phyloP scores from a whole-genome alignment of 2,113 vertebrate species.

The Isichthys henryi region DNA sequence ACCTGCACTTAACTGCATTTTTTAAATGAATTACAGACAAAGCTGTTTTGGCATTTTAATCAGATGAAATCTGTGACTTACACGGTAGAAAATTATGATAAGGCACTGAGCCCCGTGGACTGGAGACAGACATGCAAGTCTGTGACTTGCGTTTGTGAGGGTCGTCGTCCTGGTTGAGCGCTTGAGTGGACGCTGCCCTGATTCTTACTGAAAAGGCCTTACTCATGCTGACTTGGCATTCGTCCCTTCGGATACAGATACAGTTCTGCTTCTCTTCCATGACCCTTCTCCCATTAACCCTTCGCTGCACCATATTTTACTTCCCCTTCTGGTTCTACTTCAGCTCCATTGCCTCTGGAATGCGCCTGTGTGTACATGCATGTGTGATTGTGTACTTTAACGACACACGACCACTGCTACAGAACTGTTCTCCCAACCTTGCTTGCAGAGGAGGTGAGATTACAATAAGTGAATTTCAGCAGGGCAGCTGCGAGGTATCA shows the following conservation, averaged over 20 bases:
- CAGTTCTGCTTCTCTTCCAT: neutral
- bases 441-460: neutral
- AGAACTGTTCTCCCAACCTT: neutral
- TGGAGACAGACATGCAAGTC: neutral
- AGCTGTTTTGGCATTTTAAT: slow-evolving; percentile 10
- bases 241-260: neutral
- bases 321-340: neutral
- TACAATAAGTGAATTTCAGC: neutral
- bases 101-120: neutral
- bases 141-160: neutral
- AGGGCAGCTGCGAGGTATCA: slow-evolving; percentile 3
- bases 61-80: slow-evolving; percentile 14
- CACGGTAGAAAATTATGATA: neutral
- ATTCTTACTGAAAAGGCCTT: slow-evolving; percentile 11
- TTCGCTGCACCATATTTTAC: neutral
- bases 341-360: neutral
- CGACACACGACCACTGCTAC: neutral
- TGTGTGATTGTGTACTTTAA: neutral
- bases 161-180: neutral
- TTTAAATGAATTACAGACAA: slow-evolving; percentile 8
- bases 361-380: neutral
- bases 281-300: neutral
- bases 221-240: slow-evolving; percentile 4
- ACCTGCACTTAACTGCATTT: slow-evolving; percentile 15
- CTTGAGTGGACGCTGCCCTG: neutral